phyloP scores from a whole-genome alignment of 2,888 invertebrate species.

The Saturnia japonica region DNA sequence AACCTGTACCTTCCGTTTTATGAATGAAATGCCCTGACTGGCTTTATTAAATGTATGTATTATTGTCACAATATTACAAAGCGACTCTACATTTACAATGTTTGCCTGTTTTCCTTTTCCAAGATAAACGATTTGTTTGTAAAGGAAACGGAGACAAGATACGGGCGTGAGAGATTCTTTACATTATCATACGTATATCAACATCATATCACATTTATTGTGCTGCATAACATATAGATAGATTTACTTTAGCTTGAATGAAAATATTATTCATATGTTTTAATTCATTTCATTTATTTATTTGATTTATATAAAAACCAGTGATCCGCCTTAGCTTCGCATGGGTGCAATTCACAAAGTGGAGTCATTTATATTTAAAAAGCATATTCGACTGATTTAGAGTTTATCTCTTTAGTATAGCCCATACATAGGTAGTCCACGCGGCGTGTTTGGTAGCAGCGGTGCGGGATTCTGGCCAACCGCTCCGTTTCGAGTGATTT shows the following conservation, averaged over 20 bases:
- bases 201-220: not conserved
- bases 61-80: not conserved
- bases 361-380: too few relatives aligned
- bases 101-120: slow-evolving; percentile 15
- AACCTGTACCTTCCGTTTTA: not conserved
- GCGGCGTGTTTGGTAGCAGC: too few relatives aligned
- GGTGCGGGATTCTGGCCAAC: too few relatives aligned
- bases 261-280: not conserved
- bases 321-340: too few relatives aligned
- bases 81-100: not conserved
- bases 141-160: slow-evolving; percentile 47
- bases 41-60: slow-evolving; percentile 1
- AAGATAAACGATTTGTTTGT: slow-evolving; percentile 28
- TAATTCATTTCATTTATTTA: too few relatives aligned
- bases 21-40: not conserved
- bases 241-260: not conserved
- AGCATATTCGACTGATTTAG: too few relatives aligned
- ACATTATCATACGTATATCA: slow-evolving; percentile 13
- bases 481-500: too few relatives aligned
- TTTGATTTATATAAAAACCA: too few relatives aligned
- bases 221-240: not conserved
- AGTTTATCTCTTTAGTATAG: too few relatives aligned
- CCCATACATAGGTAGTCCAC: too few relatives aligned
- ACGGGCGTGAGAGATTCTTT: slow-evolving; percentile 39
- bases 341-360: too few relatives aligned